phyloP scores from a whole-genome alignment of 1,140 invertebrate genomes.

The Babylonia areolata region DNA sequence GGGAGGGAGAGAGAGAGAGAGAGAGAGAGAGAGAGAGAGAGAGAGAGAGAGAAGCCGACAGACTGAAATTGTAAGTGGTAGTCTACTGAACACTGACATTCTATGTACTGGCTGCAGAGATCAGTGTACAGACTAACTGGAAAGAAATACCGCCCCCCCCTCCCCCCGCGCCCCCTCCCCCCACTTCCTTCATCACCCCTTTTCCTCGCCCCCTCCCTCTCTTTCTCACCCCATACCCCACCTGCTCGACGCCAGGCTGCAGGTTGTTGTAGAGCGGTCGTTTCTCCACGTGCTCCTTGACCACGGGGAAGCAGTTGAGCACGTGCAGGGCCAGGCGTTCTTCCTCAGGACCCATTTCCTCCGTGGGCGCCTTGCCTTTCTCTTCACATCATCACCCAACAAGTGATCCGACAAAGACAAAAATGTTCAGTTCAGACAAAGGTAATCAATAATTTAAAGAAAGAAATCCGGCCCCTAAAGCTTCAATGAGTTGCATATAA shows the following conservation, averaged over 20 bases:
- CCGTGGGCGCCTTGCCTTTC: slow-evolving; percentile 44
- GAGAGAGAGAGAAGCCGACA: not conserved
- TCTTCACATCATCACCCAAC: too few species aligned
- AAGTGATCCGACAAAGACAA: too few species aligned
- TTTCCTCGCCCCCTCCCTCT: too few species aligned
- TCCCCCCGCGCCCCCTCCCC: too few species aligned
- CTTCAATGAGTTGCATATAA: too few species aligned
- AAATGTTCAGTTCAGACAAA: too few species aligned
- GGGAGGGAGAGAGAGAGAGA: slow-evolving; percentile 26
- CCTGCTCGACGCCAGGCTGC: slow-evolving; percentile 71
- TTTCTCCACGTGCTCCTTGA: slow-evolving; percentile 78
- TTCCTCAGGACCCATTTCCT: slow-evolving; percentile 64
- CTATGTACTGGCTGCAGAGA: too few species aligned
- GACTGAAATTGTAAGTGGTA: not conserved
- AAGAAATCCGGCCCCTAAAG: too few species aligned
- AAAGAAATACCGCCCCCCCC: too few species aligned
- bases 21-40: slow-evolving; percentile 18
- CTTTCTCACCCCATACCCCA: not conserved
- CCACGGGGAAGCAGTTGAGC: slow-evolving; percentile 75
- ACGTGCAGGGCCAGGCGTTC: slow-evolving; percentile 77
- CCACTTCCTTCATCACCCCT: too few species aligned
- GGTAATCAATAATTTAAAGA: too few species aligned
- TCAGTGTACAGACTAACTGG: not conserved
- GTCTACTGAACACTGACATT: not conserved
- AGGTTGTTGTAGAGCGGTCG: slow-evolving; percentile 75